Evolutionary conservation across 2,797 vertebrate species (phyloP).

Genomic region (Falco rusticolus): DNA sequence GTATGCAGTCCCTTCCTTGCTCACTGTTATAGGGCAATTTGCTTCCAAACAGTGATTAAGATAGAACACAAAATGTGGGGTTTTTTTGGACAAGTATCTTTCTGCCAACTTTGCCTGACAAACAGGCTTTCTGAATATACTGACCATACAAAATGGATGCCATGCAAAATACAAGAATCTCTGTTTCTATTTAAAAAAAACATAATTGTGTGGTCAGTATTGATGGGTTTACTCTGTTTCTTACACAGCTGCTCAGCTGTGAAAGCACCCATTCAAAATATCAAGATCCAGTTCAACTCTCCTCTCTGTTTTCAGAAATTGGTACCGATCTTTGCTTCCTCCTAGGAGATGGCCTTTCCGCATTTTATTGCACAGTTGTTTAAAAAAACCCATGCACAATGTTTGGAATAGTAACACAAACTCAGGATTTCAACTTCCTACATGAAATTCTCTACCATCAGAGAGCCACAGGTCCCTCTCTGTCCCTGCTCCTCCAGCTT

Average conservation of each 20-base stretch:
- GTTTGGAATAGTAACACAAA: neutral
- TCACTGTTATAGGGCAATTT: neutral
- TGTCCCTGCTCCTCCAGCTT: neutral
- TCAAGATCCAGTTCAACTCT: neutral
- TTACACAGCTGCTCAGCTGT: neutral
- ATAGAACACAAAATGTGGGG: neutral
- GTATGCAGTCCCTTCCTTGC: neutral
- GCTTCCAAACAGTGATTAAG: neutral
- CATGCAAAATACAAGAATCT: neutral
- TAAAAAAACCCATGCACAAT: neutral
- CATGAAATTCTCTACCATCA: neutral
- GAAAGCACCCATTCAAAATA: neutral
- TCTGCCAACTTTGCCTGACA: neutral
- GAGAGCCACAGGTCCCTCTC: fast-evolving
- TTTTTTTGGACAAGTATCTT: neutral
- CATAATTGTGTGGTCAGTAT: neutral
- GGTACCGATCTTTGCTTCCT: neutral
- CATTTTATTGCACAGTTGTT: neutral
- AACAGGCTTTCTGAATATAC: neutral
- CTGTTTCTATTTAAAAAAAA: conserved; percentile 3
- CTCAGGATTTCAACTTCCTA: neutral
- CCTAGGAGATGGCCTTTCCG: neutral
- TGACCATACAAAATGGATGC: neutral
- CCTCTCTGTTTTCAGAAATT: neutral
- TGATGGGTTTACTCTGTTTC: neutral